Conservation (phyloP, 2,888 invertebrate genomes). For the Leistus spinibarbis region DNA sequence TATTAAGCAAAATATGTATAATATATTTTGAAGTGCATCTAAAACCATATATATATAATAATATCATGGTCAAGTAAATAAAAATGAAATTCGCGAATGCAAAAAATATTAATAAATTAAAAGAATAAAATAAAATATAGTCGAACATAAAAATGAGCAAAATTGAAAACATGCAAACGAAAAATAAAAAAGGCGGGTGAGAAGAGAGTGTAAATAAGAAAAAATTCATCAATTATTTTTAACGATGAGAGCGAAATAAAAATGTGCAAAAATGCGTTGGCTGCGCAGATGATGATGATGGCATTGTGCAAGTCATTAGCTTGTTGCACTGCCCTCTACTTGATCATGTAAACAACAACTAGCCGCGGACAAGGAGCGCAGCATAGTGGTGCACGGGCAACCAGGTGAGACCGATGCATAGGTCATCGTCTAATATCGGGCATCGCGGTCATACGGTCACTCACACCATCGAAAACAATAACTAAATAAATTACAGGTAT, state of each 20-base stretch:
- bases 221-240: conserved; percentile 29
- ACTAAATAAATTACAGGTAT: conserved; percentile 36
- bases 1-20: no score
- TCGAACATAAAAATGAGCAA: neutral
- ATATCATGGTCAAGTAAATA: neutral
- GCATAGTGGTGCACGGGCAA: neutral
- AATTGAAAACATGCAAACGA: conserved; percentile 4
- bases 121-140: neutral
- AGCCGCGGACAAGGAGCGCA: neutral
- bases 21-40: no score
- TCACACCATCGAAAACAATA: conserved; percentile 37
- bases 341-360: conserved; percentile 4
- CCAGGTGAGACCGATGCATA: neutral
- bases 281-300: neutral
- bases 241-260: conserved; percentile 25
- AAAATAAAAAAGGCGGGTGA: neutral
- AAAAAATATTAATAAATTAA: neutral
- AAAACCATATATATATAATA: neutral
- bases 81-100: neutral
- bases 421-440: conserved; percentile 33
- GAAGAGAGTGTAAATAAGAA: neutral
- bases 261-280: conserved; percentile 29
- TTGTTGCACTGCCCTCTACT: neutral
- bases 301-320: conserved; percentile 36
- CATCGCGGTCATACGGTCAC: conserved; percentile 39